A percentile compares a stretch with the other conserved stretches of the same genome.
Evolutionary conservation across 1,140 invertebrate species (phyloP).

Genomic region (Dendroctonus valens): DNA sequence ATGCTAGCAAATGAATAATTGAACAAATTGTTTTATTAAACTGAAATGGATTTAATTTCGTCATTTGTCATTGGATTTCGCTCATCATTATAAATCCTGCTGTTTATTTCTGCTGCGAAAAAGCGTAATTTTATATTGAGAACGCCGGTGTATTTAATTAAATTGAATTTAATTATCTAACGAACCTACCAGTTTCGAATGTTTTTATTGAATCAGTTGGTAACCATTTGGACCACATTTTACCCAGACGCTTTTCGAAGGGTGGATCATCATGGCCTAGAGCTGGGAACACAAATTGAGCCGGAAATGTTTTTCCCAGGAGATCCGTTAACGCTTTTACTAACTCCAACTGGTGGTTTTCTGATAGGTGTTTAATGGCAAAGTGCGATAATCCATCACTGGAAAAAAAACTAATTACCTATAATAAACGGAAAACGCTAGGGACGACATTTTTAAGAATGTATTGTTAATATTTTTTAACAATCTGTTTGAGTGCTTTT

Average conservation of each 20-base stretch:
- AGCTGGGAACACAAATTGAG: constrained; percentile 79
- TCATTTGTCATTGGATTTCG: not conserved
- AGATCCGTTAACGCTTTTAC: constrained; percentile 75
- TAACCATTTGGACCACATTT: constrained; percentile 77
- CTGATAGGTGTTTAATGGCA: constrained; percentile 52
- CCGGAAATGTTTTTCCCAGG: constrained; percentile 71
- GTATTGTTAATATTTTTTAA: not conserved
- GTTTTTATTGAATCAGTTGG: constrained; percentile 74
- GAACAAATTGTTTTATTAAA: constrained; percentile 5
- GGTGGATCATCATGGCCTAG: constrained; percentile 76
- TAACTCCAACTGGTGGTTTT: constrained; percentile 64
- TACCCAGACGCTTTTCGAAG: constrained; percentile 62
- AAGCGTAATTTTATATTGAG: no score
- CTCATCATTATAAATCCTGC: not conserved
- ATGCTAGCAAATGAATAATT: not conserved
- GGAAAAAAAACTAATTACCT: constrained; percentile 42
- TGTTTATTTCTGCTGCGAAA: no score
- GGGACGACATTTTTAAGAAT: no score
- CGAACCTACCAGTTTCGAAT: constrained; percentile 68
- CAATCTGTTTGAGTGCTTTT: not conserved
- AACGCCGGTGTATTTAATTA: no score
- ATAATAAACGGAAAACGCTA: no score
- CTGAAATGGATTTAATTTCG: not conserved
- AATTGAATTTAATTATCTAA: no score
- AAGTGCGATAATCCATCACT: constrained; percentile 63